phyloP scores from a whole-genome alignment of 2,797 vertebrate genomes.

The Chiroxiphia lanceolata region DNA sequence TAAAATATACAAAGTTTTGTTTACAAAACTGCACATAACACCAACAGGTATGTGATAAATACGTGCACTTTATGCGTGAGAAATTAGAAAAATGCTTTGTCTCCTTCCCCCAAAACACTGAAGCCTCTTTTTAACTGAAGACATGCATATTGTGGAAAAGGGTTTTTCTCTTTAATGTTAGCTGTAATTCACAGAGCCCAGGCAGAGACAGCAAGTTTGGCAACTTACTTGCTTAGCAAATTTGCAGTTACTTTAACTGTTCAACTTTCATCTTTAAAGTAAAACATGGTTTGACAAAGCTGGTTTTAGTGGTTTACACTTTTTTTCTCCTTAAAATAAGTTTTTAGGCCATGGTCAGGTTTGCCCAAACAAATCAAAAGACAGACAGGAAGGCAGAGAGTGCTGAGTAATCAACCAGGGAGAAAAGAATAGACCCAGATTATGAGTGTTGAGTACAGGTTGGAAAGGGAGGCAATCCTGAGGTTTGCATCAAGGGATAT shows the following conservation, averaged over 20 bases:
- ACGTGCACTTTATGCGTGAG: neutral
- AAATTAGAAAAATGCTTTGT: neutral
- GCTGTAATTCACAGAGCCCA: neutral
- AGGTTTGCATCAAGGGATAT: neutral
- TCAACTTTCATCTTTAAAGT: neutral
- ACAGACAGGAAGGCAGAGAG: neutral
- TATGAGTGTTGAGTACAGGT: neutral
- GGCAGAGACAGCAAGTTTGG: neutral
- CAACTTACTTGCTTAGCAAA: neutral
- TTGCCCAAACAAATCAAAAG: neutral
- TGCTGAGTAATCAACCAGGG: conserved; percentile 5
- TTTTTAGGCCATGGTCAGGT: neutral
- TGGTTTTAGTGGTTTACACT: neutral
- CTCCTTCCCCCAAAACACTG: neutral
- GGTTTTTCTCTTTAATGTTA: neutral
- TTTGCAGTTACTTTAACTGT: neutral
- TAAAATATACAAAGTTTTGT: neutral
- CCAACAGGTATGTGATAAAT: neutral
- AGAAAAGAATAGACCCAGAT: neutral
- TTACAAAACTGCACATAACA: neutral
- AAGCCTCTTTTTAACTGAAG: neutral
- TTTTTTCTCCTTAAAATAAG: neutral
- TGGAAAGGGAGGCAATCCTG: neutral
- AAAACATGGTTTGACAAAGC: neutral
- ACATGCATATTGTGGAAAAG: neutral